Evolutionary conservation across 53 echinoderm and acorn worm genomes (phyloP).

Genomic region (Holothuria scabra): DNA sequence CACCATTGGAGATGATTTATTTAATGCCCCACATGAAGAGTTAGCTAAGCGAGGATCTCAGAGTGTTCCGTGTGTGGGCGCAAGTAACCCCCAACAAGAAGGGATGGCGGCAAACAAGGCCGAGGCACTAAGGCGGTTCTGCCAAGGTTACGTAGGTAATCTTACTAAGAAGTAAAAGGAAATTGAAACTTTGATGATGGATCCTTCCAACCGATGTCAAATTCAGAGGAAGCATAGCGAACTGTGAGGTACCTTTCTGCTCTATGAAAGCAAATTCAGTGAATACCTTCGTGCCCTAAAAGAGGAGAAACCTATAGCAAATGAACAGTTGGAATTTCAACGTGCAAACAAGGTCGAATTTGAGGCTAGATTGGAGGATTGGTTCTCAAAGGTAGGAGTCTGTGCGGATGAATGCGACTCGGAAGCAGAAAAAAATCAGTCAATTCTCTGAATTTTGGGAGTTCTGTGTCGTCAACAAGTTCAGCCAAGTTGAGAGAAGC

Average conservation of each 20-base stretch:
- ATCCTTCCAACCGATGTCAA: background rate
- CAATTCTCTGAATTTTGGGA: background rate
- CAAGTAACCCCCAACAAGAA: background rate
- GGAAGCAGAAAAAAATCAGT: background rate
- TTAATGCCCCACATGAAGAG: constrained; percentile 1
- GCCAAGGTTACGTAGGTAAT: constrained; percentile 22
- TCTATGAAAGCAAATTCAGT: too few species aligned
- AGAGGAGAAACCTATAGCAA: background rate
- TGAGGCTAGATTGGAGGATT: background rate
- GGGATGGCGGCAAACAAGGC: background rate
- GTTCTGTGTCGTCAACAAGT: background rate
- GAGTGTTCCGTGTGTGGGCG: constrained; percentile 15
- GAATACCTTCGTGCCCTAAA: background rate
- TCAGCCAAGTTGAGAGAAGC: constrained; percentile 26
- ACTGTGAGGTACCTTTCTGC: background rate
- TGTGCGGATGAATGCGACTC: background rate
- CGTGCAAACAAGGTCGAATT: constrained; percentile 4
- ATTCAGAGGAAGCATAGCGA: background rate
- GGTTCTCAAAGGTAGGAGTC: background rate
- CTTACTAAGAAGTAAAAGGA: constrained; percentile 5
- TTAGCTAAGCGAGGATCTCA: constrained; percentile 20
- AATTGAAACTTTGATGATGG: constrained; percentile 12
- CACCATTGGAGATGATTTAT: background rate
- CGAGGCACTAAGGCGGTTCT: background rate
- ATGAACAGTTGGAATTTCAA: background rate